Base-by-base conservation (phyloP, 2,888 invertebrate genomes). In the Tiliacea aurago region DNA sequence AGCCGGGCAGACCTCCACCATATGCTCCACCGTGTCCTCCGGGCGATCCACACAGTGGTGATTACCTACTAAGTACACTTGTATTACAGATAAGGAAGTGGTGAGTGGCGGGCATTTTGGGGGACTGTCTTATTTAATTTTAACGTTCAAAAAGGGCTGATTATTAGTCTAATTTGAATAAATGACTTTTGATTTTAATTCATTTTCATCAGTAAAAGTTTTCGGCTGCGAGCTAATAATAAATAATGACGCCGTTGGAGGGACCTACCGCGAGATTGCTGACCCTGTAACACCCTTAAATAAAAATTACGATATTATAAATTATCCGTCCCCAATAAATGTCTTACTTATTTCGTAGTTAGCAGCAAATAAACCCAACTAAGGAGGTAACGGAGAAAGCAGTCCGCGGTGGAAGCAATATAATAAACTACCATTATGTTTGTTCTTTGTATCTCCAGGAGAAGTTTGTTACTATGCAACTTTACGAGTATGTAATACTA, bases 401-500 rank as follows among this genome's bases (percentile, higher is more conserved):
- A 51, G 28, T 33, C 33, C 20, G 53, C 37, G 28, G 18, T 47
- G n/a, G 37, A 61, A 51, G n/a, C 15, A 33, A 65, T 45, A 59
- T 51, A 70, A 58, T 77, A 77, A 68, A 78, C 43, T 20, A 68
- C 13, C 53, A 67, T 72, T 72, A 72, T 23, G 41, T 67, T 45
- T 45, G 41, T 55, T 77, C 64, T 68, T 77, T 77, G 58, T 68
- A 58, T 67, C 20, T 45, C 59, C 28, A 4, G 9, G n/a, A 47
- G 65, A 51, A 77, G 63, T 79, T 79, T 63, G 56, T 69, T 70
- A 73, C 28, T 43, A 78, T 63, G 73, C 55, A 65, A 78, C 62
- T 79, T 79, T 66, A 53, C 9, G 28, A 55, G 61, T 61, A 15
- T 53, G 63, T 68, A 13, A 43, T 55, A 55, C 45, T 45, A 37